Percentiles rank a stretch among this genome's conserved stretches.
Evolutionary conservation across 2,888 invertebrate genomes (phyloP).

Genomic region (Thalpophila matura): DNA sequence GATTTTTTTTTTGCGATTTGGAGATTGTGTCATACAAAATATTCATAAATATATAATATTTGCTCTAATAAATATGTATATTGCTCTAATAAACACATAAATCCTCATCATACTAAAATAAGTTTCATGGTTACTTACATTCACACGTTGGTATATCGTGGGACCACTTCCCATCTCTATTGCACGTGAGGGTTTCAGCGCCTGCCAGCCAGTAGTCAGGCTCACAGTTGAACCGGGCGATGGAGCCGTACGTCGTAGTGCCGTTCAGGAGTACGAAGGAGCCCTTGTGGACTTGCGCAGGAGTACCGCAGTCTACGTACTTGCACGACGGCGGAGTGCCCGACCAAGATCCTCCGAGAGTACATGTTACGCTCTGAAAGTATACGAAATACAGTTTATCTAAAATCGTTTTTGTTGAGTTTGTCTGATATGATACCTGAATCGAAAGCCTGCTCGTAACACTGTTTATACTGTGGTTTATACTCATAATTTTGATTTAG

Average conservation of each 20-base stretch:
- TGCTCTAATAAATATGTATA: too few species aligned
- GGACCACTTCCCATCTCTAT: slow-evolving; percentile 96
- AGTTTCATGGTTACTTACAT: slow-evolving; percentile 88
- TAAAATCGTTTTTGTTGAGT: too few species aligned
- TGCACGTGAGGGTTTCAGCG: slow-evolving; percentile 93
- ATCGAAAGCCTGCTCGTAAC: too few species aligned
- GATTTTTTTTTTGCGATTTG: too few species aligned
- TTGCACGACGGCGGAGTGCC: slow-evolving; percentile 95
- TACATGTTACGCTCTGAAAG: slow-evolving; percentile 94
- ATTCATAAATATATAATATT: too few species aligned
- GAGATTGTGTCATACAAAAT: too few species aligned
- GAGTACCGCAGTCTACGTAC: slow-evolving; percentile 96
- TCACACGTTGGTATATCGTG: slow-evolving; percentile 96
- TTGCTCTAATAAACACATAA: too few species aligned
- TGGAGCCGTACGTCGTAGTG: slow-evolving; percentile 95
- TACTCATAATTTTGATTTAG: too few species aligned
- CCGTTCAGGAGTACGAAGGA: slow-evolving; percentile 93
- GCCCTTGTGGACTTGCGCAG: slow-evolving; percentile 95
- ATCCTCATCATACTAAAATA: neutral
- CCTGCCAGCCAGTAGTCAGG: slow-evolving; percentile 96
- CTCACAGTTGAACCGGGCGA: slow-evolving; percentile 95
- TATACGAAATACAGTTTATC: neutral
- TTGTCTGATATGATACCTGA: too few species aligned
- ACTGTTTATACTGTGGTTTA: too few species aligned
- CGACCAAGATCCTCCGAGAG: slow-evolving; percentile 96